Evolutionary conservation across 2,797 vertebrate genomes (phyloP), one percentile per base, ranked within the genome.

Genomic region (Poeciliopsis gracilis): DNA sequence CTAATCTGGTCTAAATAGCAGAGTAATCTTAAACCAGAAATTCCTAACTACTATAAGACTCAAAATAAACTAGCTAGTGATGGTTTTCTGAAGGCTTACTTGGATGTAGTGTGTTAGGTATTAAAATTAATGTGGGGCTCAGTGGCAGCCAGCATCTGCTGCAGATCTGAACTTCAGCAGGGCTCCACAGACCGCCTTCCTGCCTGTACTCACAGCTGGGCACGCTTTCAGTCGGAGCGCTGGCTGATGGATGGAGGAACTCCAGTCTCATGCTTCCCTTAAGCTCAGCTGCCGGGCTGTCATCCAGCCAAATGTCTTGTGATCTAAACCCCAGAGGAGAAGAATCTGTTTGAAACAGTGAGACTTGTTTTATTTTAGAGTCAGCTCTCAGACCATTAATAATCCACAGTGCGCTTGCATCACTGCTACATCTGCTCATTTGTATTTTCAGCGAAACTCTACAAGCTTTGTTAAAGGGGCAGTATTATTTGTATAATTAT

Each of bases 61-160:
- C 74, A 74, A 43, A 38, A 73, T 72, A 61, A 73, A 70, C 59
- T 73, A 63, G 47, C 77, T 80, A 83, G 74, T 82, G 75, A 72
- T 71, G 75, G 78, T 77, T 81, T 79, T 76, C 61, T 77, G 57
- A 36, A 36, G 63, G 41, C 15, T 46, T 45, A 28, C 20, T 46
- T 71, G 38, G 13, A 28, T 13, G 41, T 71, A 45, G 20, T 67
- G 36, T 41, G 77, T 80, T 83, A 82, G 86, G 86, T 80, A 80
- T 87, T 72, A 41, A 87, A 86, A 88, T 86, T 30, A 92, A 92
- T 91, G 87, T 59, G 77, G 59, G 36, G 33, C 82, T 85, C 73
- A 78, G 77, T 81, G 72, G 66, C 69, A 72, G 67, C 70, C 83
- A 73, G 87, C 92, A 88, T 93, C 87, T 94, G 93, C 84, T 85